phyloP scores from a whole-genome alignment of 1,140 invertebrate species.

The Cydia splendana region DNA sequence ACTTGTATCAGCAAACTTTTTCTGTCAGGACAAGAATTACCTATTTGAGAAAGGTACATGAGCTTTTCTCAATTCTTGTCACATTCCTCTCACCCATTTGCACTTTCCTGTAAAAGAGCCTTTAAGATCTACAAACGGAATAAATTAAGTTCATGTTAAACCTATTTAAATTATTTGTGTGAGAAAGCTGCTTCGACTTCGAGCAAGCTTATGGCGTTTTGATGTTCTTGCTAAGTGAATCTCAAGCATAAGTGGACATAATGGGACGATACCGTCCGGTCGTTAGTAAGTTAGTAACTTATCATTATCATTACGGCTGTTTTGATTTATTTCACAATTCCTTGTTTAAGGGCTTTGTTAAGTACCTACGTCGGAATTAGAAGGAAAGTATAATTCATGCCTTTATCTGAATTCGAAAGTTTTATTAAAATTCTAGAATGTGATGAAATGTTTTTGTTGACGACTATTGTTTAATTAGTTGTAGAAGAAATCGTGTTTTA shows the following conservation, averaged over 20 bases:
- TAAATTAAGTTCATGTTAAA: not conserved
- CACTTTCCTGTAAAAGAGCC: not conserved
- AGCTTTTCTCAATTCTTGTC: too few relatives aligned
- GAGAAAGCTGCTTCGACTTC: not conserved
- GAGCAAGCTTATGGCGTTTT: slow-evolving; percentile 34
- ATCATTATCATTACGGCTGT: slow-evolving; percentile 15
- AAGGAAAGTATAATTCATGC: not conserved
- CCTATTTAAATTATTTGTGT: not conserved
- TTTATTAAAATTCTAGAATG: not conserved
- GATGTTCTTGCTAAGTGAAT: slow-evolving; percentile 49
- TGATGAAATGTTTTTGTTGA: too few relatives aligned
- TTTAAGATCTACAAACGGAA: not conserved
- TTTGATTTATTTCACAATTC: slow-evolving; percentile 4
- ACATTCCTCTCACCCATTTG: not conserved
- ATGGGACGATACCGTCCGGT: slow-evolving; percentile 14
- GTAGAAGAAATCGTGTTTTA: too few relatives aligned
- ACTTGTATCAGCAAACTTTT: too few relatives aligned
- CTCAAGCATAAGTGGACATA: slow-evolving; percentile 27
- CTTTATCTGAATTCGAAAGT: not conserved
- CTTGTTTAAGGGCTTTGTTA: not conserved
- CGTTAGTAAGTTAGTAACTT: not conserved
- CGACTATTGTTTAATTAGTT: too few relatives aligned
- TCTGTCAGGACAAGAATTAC: too few relatives aligned
- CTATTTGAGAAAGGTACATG: too few relatives aligned
- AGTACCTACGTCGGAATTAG: not conserved